phyloP scores from a whole-genome alignment of 2,797 vertebrate genomes.

The Columba guinea region DNA sequence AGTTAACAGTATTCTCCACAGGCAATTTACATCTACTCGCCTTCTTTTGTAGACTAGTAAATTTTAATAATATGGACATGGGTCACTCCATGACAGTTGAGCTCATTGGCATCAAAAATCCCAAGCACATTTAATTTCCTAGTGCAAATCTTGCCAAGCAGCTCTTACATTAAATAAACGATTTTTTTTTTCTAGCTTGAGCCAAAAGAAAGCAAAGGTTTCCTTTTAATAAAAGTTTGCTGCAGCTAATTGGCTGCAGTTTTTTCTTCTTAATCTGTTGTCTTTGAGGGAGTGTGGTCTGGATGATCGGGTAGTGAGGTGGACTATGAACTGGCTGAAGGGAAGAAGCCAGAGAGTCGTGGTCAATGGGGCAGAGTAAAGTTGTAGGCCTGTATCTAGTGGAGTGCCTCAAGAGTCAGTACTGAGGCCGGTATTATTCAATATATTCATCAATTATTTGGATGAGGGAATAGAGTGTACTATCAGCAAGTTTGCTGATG shows the following conservation, averaged over 20 bases:
- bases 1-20: neutral
- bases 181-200: slow-evolving; percentile 2
- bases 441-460: no score
- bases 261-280: neutral
- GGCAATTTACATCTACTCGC: neutral
- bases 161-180: slow-evolving; percentile 26
- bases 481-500: no score
- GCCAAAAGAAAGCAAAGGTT: neutral
- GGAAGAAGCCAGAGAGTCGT: no score
- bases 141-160: neutral
- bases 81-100: neutral
- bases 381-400: no score
- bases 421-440: no score
- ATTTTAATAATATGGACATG: neutral
- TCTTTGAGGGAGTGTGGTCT: neutral
- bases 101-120: neutral
- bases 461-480: no score
- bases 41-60: neutral
- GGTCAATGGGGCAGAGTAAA: no score
- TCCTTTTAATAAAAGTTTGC: slow-evolving; percentile 25
- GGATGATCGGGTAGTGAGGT: no score
- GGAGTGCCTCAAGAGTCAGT: no score
- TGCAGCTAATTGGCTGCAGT: neutral
- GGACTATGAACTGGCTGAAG: no score
- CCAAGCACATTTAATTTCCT: slow-evolving; percentile 44